Evolutionary conservation across 2,113 vertebrate species (phyloP).

Genomic region (Hylia prasina): DNA sequence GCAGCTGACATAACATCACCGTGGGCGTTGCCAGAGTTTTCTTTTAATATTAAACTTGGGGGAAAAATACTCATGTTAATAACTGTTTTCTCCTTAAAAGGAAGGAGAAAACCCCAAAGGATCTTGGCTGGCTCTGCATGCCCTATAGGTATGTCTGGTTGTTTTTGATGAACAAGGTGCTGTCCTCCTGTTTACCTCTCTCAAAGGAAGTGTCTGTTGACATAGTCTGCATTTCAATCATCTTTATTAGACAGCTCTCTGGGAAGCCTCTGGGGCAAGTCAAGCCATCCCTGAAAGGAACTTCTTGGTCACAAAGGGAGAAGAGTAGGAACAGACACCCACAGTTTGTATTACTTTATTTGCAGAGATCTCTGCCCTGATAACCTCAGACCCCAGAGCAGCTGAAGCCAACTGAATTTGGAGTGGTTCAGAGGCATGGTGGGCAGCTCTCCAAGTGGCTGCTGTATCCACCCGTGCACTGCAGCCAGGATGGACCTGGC

Average conservation of each 20-base stretch:
- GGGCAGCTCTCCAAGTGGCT: neutral
- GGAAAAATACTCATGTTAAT: neutral
- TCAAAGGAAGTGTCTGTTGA: slow-evolving; percentile 68
- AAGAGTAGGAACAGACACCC: neutral
- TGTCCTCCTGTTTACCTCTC: slow-evolving; percentile 62
- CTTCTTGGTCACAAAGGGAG: slow-evolving; percentile 15
- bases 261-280: slow-evolving; percentile 49
- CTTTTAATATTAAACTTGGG: slow-evolving; percentile 31
- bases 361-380: slow-evolving; percentile 30
- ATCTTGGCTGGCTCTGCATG: slow-evolving; percentile 13
- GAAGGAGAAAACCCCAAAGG: neutral
- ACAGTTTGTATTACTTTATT: slow-evolving; percentile 27
- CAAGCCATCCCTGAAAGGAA: neutral
- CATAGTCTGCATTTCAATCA: slow-evolving; percentile 55
- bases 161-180: slow-evolving; percentile 59
- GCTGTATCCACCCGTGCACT: accelerated
- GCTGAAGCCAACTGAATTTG: neutral
- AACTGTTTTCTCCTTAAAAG: slow-evolving; percentile 24
- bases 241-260: slow-evolving; percentile 47
- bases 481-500: neutral
- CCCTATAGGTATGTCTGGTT: slow-evolving; percentile 64
- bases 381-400: slow-evolving; percentile 5
- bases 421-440: neutral
- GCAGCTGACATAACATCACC: slow-evolving; percentile 37
- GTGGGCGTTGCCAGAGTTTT: neutral